Evolutionary conservation across 2,113 vertebrate species (phyloP).

Genomic region (Paradoxurus hermaphroditus): DNA sequence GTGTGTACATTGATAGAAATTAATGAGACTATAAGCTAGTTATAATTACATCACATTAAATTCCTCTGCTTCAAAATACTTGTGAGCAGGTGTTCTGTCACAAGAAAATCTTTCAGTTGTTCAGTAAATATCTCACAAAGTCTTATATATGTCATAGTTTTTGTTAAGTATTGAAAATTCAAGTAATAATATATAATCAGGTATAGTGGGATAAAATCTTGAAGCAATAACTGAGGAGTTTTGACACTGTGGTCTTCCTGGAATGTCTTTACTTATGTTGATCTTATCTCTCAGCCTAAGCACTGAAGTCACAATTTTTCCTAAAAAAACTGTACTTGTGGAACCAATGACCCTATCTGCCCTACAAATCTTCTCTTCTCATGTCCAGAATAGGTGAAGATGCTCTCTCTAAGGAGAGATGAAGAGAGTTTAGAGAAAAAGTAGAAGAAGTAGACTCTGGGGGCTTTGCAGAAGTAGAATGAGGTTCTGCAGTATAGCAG

Average conservation of each 20-base stretch:
- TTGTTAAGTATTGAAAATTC: neutral
- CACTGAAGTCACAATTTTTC: neutral
- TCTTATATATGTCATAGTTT: neutral
- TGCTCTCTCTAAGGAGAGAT: neutral
- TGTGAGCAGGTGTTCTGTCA: neutral
- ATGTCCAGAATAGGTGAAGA: neutral
- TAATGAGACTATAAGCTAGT: neutral
- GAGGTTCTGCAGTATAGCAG: neutral
- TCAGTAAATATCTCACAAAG: neutral
- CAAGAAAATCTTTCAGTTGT: neutral
- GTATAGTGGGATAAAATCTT: neutral
- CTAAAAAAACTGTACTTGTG: neutral
- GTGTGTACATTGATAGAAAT: neutral
- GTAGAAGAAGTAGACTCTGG: neutral
- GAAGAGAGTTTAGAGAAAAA: neutral
- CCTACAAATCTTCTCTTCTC: neutral
- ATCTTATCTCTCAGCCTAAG: neutral
- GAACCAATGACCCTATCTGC: neutral
- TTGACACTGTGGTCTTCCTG: neutral
- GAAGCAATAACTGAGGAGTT: neutral
- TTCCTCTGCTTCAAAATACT: neutral
- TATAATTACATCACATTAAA: slow-evolving; percentile 5
- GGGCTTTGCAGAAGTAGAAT: neutral
- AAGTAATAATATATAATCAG: neutral
- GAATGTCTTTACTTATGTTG: neutral